Conservation (phyloP, 2,888 invertebrate species). For the Drosophila limbata region DNA sequence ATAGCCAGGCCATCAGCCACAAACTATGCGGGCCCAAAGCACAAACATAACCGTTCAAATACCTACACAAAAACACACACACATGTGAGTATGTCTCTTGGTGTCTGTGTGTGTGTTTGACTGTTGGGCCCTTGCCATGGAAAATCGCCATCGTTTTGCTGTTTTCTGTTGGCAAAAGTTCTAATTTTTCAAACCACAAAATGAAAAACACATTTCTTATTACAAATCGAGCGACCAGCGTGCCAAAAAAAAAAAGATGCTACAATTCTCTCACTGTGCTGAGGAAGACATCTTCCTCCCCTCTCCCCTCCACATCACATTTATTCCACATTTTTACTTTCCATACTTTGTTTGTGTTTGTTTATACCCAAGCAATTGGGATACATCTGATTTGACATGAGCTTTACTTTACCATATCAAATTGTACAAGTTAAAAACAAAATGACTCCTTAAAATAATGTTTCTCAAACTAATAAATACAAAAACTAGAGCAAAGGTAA, state of each 20-base stretch:
- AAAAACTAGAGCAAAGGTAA: too few relatives aligned
- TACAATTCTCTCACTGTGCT: conserved; percentile 44
- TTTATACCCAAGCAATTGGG: conserved; percentile 20
- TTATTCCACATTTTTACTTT: conserved; percentile 2
- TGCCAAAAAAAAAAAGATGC: conserved; percentile 74
- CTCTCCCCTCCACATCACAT: background rate
- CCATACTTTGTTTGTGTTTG: conserved; percentile 9
- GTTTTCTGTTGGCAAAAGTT: conserved; percentile 73
- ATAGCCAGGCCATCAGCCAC: conserved; percentile 76
- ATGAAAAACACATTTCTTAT: conserved; percentile 75
- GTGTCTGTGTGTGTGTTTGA: conserved; percentile 25
- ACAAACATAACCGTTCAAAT: conserved; percentile 40
- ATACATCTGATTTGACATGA: background rate
- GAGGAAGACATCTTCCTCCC: background rate
- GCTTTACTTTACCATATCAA: background rate
- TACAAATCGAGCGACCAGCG: conserved; percentile 70
- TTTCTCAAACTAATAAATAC: background rate
- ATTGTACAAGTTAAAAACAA: too few relatives aligned
- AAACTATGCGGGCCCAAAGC: conserved; percentile 63
- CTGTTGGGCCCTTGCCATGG: conserved; percentile 68
- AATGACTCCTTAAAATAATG: background rate
- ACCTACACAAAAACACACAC: conserved; percentile 22
- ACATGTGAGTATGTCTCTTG: conserved; percentile 11
- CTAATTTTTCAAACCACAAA: conserved; percentile 76
- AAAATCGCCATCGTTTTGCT: conserved; percentile 50